Conservation (phyloP, 2,113 vertebrate species). For the Aleadryas rufinucha region DNA sequence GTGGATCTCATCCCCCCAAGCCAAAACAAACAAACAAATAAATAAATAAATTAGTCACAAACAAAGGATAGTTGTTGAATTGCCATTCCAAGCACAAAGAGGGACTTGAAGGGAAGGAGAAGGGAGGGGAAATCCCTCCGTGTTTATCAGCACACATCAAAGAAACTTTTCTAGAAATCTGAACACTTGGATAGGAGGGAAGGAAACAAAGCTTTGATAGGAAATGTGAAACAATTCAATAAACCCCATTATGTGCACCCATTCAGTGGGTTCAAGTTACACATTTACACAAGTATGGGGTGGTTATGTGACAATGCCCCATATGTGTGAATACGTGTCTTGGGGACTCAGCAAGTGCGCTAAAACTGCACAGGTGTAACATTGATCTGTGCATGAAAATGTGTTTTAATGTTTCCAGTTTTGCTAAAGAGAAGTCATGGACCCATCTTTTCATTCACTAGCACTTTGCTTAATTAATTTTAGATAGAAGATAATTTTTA, state of each 20-base stretch:
- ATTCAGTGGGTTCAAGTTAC: neutral
- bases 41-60: neutral
- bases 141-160: slow-evolving; percentile 51
- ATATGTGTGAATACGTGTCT: fast-evolving
- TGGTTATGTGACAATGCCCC: neutral
- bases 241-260: neutral
- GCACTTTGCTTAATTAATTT: neutral
- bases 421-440: neutral
- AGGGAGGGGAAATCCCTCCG: neutral
- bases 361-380: neutral
- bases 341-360: neutral
- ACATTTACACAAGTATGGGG: neutral
- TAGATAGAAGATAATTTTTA: neutral
- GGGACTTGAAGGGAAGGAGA: neutral
- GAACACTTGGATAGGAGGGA: neutral
- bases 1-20: neutral
- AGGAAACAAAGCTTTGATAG: slow-evolving; percentile 25
- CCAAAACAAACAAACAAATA: neutral
- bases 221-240: slow-evolving; percentile 57
- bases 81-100: slow-evolving; percentile 28
- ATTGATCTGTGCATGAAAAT: neutral
- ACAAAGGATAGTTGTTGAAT: slow-evolving; percentile 37
- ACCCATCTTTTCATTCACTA: neutral
- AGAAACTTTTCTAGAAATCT: slow-evolving; percentile 43
- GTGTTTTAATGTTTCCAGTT: neutral